Conservation (phyloP, 2,888 invertebrate genomes). For the Diloba caeruleocephala region DNA sequence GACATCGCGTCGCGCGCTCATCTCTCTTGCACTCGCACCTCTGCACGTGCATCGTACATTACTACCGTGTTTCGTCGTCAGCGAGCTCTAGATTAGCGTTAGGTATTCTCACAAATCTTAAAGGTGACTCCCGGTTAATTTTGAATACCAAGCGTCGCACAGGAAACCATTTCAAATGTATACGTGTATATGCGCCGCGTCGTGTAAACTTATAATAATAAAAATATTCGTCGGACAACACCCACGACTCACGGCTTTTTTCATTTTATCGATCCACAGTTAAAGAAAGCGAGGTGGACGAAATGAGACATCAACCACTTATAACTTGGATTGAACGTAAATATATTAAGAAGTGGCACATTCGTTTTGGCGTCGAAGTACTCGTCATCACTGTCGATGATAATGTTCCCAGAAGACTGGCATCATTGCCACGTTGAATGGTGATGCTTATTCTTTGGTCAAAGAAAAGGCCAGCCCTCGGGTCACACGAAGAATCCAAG, state of each 20-base stretch:
- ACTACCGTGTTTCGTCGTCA: background rate
- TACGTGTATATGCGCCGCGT: background rate
- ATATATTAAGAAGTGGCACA: background rate
- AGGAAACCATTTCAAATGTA: slow-evolving; percentile 3
- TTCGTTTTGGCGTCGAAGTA: background rate
- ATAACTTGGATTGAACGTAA: background rate
- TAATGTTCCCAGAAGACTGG: too few species aligned
- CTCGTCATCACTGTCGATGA: too few species aligned
- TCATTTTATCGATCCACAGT: background rate
- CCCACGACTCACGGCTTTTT: too few species aligned
- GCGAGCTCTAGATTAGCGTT: background rate
- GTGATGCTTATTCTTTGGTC: too few species aligned
- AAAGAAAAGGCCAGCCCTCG: too few species aligned
- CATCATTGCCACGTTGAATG: too few species aligned
- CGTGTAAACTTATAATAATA: background rate
- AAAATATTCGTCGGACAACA: too few species aligned
- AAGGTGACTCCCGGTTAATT: slow-evolving; percentile 9
- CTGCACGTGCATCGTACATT: background rate
- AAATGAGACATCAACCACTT: background rate
- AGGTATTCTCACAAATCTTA: slow-evolving; percentile 10
- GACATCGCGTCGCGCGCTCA: background rate
- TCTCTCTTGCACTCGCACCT: slow-evolving; percentile 4
- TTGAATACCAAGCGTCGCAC: background rate
- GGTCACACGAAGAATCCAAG: too few species aligned
- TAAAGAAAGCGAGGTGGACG: background rate